Percentiles rank a stretch among this genome's conserved stretches.
These are phyloP conservation scores for Perdix hodgsoniae DNA, from an alignment of 2,797 vertebrate species.

Conservation along the genomic window DNA sequence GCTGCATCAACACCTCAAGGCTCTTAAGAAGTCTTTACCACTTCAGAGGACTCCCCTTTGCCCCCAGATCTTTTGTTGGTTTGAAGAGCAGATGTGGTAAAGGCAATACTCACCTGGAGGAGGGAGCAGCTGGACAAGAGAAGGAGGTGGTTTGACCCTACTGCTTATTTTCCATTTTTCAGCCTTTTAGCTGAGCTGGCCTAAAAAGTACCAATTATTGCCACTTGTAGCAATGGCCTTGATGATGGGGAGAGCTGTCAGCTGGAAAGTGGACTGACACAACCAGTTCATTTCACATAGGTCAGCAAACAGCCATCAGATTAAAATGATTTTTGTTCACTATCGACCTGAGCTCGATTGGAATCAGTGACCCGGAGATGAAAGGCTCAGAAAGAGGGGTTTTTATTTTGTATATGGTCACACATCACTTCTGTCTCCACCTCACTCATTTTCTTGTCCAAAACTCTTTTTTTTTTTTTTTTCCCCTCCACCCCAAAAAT, in stretches of 20 bases:
- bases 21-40: neutral
- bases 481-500: slow-evolving; percentile 55
- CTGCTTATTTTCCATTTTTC: slow-evolving; percentile 50
- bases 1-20: neutral
- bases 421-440: slow-evolving; percentile 74
- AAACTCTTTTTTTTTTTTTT: slow-evolving; percentile 34
- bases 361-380: slow-evolving; percentile 75
- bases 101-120: slow-evolving; percentile 57
- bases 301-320: slow-evolving; percentile 77
- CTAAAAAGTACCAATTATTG: slow-evolving; percentile 68
- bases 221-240: slow-evolving; percentile 68
- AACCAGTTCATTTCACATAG: slow-evolving; percentile 77
- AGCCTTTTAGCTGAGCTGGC: slow-evolving; percentile 36
- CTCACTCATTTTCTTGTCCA: slow-evolving; percentile 72
- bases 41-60: slow-evolving; percentile 50
- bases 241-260: slow-evolving; percentile 71
- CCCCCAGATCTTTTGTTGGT: slow-evolving; percentile 25
- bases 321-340: slow-evolving; percentile 79
- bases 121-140: slow-evolving; percentile 50
- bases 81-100: slow-evolving; percentile 49
- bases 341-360: slow-evolving; percentile 72
- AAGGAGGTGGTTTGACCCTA: slow-evolving; percentile 50
- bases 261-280: slow-evolving; percentile 72
- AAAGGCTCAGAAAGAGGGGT: slow-evolving; percentile 75
- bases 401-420: slow-evolving; percentile 73